Percentiles rank a stretch among this genome's conserved stretches.
Conservation (phyloP, 1,140 invertebrate species). For the Trinorchestia longiramus region DNA sequence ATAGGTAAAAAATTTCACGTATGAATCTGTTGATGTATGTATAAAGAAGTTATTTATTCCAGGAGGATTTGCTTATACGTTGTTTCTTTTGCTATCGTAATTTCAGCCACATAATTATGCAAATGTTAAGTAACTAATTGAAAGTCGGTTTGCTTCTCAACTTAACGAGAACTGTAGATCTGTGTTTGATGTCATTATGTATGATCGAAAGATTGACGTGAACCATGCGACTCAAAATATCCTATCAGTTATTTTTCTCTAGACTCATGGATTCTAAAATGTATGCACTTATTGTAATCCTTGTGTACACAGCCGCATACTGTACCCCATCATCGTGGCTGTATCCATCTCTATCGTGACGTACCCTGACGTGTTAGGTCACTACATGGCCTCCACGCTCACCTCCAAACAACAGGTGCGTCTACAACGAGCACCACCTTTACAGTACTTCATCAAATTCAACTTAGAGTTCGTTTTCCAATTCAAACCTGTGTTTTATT, state of each 20-base stretch:
- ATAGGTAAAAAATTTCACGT: too few relatives aligned
- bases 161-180: background rate
- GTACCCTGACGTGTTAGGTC: constrained; percentile 62
- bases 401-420: constrained; percentile 63
- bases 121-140: too few relatives aligned
- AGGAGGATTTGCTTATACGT: too few relatives aligned
- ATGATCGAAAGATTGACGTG: background rate
- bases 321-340: constrained; percentile 65
- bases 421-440: background rate
- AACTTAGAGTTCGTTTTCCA: background rate
- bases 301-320: constrained; percentile 57
- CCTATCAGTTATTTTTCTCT: background rate
- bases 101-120: too few relatives aligned
- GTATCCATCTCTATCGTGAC: constrained; percentile 63
- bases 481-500: background rate
- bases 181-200: background rate
- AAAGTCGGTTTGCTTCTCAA: background rate
- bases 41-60: too few relatives aligned
- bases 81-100: too few relatives aligned
- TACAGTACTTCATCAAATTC: background rate
- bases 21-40: too few relatives aligned
- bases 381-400: constrained; percentile 64
- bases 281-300: background rate
- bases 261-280: background rate
- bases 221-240: background rate